Conservation (phyloP, 2,888 invertebrate species). For the Chirona hameri region DNA sequence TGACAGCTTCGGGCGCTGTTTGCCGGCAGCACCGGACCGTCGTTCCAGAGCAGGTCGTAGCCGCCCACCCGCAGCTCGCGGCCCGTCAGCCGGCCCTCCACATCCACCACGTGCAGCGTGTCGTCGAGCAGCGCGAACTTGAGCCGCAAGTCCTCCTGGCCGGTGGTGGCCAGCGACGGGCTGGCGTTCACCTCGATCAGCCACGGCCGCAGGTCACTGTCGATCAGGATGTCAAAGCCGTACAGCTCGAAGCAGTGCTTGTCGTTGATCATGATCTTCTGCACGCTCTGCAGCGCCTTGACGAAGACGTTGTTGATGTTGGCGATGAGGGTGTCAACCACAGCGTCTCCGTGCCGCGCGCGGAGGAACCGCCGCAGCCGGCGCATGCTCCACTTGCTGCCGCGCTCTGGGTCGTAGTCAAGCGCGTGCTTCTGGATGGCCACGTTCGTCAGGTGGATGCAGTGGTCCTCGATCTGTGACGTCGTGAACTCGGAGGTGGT, state of each 20-base stretch:
- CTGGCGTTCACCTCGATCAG: constrained; percentile 81
- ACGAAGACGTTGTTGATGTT: constrained; percentile 55
- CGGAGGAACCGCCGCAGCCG: constrained; percentile 55
- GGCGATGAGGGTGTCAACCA: constrained; percentile 51
- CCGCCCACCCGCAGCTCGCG: constrained; percentile 58
- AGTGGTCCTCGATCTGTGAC: constrained; percentile 56
- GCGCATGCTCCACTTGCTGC: constrained; percentile 57
- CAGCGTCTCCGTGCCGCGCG: constrained; percentile 53
- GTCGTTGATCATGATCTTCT: constrained; percentile 54
- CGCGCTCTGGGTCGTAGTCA: constrained; percentile 53
- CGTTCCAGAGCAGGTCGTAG: constrained; percentile 58
- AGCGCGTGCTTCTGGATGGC: constrained; percentile 55
- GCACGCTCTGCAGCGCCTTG: constrained; percentile 55
- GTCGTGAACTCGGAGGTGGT: constrained; percentile 58
- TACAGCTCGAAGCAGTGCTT: constrained; percentile 78
- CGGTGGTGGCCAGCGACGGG: constrained; percentile 67
- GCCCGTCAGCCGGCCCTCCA: constrained; percentile 55
- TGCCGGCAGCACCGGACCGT: constrained; percentile 50
- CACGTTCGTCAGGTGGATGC: constrained; percentile 58
- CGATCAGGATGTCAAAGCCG: constrained; percentile 81
- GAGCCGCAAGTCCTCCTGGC: constrained; percentile 56
- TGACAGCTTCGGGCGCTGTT: neutral
- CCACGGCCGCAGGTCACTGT: constrained; percentile 79
- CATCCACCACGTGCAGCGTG: constrained; percentile 56
- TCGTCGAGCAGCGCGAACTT: constrained; percentile 59